These are phyloP conservation scores for Echeneis naucrates DNA, from an alignment of 2,797 vertebrate genomes.

Conservation along the genomic window DNA sequence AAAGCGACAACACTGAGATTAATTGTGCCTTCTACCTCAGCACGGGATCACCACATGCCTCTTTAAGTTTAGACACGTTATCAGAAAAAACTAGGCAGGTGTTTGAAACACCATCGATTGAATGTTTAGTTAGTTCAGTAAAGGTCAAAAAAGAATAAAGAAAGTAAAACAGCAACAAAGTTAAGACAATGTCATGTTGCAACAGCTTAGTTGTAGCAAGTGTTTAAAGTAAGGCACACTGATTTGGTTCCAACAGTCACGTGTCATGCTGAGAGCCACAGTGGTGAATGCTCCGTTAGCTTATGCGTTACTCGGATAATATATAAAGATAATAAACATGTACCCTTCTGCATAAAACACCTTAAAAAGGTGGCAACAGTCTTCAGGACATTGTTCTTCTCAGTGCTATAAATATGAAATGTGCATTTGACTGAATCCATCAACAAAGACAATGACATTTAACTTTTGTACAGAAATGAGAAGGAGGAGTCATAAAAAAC, in stretches of 20 bases:
- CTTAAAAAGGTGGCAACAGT: background rate
- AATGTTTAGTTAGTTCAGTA: slow-evolving; percentile 25
- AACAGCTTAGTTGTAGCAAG: slow-evolving; percentile 23
- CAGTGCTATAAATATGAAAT: slow-evolving; percentile 36
- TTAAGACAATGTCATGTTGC: slow-evolving; percentile 29
- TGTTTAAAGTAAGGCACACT: slow-evolving; percentile 74
- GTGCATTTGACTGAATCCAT: background rate
- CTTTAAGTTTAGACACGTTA: background rate
- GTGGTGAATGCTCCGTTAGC: slow-evolving; percentile 73
- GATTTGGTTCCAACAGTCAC: slow-evolving; percentile 63
- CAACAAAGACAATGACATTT: background rate
- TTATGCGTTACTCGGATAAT: slow-evolving; percentile 14
- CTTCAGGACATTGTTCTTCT: slow-evolving; percentile 17
- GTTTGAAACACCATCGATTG: slow-evolving; percentile 7
- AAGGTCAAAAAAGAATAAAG: slow-evolving; percentile 2
- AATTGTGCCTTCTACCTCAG: slow-evolving; percentile 10
- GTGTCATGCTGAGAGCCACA: slow-evolving; percentile 63
- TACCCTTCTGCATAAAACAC: slow-evolving; percentile 38
- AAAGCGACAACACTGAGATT: slow-evolving; percentile 7
- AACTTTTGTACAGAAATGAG: slow-evolving; percentile 29
- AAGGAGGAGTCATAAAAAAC: slow-evolving; percentile 43
- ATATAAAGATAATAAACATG: slow-evolving; percentile 24
- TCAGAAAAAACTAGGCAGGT: background rate
- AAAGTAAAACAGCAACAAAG: slow-evolving; percentile 24
- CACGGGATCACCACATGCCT: slow-evolving; percentile 4